phyloP scores from a whole-genome alignment of 2,797 vertebrate genomes.

The Menidia menidia region DNA sequence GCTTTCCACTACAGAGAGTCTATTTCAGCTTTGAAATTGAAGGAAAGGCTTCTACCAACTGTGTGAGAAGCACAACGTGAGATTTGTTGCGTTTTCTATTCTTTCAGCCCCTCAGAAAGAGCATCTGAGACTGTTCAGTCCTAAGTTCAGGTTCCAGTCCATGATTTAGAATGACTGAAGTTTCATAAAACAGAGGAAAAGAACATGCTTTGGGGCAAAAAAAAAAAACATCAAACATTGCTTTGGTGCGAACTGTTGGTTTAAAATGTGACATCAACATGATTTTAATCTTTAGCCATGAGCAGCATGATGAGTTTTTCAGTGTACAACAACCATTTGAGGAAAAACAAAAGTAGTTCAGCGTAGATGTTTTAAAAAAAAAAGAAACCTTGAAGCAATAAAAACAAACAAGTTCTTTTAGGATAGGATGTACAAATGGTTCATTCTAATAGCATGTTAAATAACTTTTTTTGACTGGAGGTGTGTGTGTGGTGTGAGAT shows the following conservation, averaged over 20 bases:
- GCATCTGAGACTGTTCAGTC: too few relatives aligned
- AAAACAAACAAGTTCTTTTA: not conserved
- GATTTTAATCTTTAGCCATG: not conserved
- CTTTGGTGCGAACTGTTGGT: not conserved
- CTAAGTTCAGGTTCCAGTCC: too few relatives aligned
- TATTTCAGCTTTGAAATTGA: too few relatives aligned
- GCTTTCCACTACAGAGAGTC: too few relatives aligned
- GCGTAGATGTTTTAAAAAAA: not conserved
- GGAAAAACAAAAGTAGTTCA: not conserved
- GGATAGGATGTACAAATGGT: not conserved
- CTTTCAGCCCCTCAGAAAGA: too few relatives aligned
- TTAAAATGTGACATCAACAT: not conserved
- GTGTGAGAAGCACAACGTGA: too few relatives aligned
- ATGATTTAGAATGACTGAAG: not conserved
- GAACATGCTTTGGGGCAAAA: not conserved
- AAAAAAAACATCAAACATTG: not conserved
- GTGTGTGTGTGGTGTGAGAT: not conserved
- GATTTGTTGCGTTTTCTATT: too few relatives aligned
- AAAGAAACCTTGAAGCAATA: not conserved
- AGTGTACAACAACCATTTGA: not conserved
- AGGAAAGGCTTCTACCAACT: too few relatives aligned
- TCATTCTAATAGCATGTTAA: not conserved
- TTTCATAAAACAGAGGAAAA: not conserved
- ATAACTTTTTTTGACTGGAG: not conserved
- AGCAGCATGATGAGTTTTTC: not conserved